phyloP scores from a whole-genome alignment of 2,113 vertebrate genomes.

The Fulmarus glacialis region DNA sequence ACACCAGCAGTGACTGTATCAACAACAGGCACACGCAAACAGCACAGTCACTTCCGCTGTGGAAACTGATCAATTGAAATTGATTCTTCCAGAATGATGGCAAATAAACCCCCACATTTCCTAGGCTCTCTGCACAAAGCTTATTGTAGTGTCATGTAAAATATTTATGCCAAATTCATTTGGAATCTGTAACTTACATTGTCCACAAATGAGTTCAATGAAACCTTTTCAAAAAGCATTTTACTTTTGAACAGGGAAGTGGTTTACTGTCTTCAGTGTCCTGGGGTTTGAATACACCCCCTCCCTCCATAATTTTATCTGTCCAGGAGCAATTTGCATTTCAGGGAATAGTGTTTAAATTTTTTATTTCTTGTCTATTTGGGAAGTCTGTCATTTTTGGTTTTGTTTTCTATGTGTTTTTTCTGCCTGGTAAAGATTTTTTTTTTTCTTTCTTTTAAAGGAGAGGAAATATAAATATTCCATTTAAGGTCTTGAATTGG shows the following conservation, averaged over 20 bases:
- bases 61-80: not conserved
- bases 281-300: not conserved
- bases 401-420: not conserved
- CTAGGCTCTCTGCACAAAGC: not conserved
- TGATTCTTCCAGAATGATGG: not conserved
- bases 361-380: not conserved
- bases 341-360: not conserved
- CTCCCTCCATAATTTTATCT: not conserved
- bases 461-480: not conserved
- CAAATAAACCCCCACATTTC: not conserved
- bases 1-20: not conserved
- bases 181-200: not conserved
- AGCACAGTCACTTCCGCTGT: not conserved
- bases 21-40: not conserved
- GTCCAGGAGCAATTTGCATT: not conserved
- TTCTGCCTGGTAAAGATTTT: not conserved
- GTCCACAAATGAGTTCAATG: not conserved
- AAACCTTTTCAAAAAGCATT: constrained; percentile 8
- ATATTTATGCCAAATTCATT: constrained; percentile 50
- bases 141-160: not conserved
- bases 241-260: not conserved
- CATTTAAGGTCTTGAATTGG: not conserved
- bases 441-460: not conserved
- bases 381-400: not conserved
- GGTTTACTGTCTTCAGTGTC: not conserved